These are phyloP conservation scores for Arvicanthis niloticus DNA, from an alignment of 2,113 vertebrate species.

Conservation along the genomic window DNA sequence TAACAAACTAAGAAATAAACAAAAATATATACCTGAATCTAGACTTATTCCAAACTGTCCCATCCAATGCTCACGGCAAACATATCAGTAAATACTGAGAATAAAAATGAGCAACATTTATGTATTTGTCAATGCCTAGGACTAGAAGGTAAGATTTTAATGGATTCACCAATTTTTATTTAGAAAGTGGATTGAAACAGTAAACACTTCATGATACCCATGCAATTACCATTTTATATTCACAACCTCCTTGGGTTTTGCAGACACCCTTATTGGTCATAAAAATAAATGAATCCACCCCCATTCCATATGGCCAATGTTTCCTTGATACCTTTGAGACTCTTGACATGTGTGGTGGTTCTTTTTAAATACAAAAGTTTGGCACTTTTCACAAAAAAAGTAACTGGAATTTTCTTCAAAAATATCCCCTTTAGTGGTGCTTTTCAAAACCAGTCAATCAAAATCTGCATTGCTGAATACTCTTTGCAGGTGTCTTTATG, in stretches of 20 bases:
- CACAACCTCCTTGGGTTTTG: conserved; percentile 64
- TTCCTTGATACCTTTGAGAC: conserved; percentile 71
- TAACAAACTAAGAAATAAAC: neutral
- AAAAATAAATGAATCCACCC: conserved; percentile 75
- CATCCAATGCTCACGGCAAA: neutral
- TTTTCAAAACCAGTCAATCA: neutral
- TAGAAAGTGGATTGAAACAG: conserved; percentile 21
- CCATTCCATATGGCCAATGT: conserved; percentile 68
- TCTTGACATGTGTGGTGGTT: conserved; percentile 64
- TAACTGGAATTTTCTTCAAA: conserved; percentile 45
- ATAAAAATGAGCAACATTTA: neutral
- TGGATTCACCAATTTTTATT: conserved; percentile 17
- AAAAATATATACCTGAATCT: neutral
- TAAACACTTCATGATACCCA: conserved; percentile 52
- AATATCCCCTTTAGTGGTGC: neutral
- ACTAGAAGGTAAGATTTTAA: conserved; percentile 29
- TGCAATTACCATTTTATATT: conserved; percentile 61
- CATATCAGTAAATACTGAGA: neutral
- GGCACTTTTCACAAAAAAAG: conserved; percentile 56
- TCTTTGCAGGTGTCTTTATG: neutral
- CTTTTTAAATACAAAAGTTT: conserved; percentile 47
- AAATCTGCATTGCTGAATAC: neutral
- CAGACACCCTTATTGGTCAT: conserved; percentile 60
- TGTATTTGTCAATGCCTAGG: neutral
- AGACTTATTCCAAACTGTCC: rapidly evolving